Base-by-base conservation (phyloP, 2,888 invertebrate genomes). In the Rhodophaea formosa region DNA sequence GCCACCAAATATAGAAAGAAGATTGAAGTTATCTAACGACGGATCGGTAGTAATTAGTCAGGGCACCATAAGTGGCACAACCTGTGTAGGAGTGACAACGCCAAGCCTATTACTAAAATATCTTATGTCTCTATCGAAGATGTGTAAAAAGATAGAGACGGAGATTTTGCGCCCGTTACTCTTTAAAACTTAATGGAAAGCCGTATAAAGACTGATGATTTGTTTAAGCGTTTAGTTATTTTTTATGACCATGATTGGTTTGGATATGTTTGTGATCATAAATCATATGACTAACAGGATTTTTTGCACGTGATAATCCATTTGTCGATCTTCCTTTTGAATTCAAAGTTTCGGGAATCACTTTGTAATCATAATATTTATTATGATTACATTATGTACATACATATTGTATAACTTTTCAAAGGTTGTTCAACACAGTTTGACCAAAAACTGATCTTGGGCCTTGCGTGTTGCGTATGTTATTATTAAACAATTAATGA, bases 101-200 rank as follows among this genome's bases (percentile, higher is more conserved):
- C 55, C 61, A 51, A 49, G 60, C 32, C 56, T 51, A 59, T 64
- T 65, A 58, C 46, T 35, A 46, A 56, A 57, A 39, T 60, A 59
- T n/a, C 15, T 30, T 32, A 59, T 54, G 55, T 72, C 71, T 60
- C 70, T 62, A 17, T 74, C 66, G 55, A 12, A n/a, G 3, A n/a
- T 59, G 52, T 54, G 30, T 53, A 56, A 59, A 64, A 62, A 71
- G 49, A 52, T 68, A 65, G 71, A 70, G 8, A 55, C 14, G 32
- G 15, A 54, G 30, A 60, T 5, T 72, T 75, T 75, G 77, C 77
- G 71, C 74, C 66, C 75, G 74, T 70, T 70, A 72, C 71, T 66
- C 59, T 49, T 47, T 17, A 46, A 56, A 17, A 57, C 47, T 46
- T 16, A 59, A 72, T 71, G 66, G 68, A 69, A 70, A 57, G 57